Evolutionary conservation across 2,888 invertebrate species (phyloP), one percentile per base, ranked within the genome.

Genomic region (Cheilosia soror): DNA sequence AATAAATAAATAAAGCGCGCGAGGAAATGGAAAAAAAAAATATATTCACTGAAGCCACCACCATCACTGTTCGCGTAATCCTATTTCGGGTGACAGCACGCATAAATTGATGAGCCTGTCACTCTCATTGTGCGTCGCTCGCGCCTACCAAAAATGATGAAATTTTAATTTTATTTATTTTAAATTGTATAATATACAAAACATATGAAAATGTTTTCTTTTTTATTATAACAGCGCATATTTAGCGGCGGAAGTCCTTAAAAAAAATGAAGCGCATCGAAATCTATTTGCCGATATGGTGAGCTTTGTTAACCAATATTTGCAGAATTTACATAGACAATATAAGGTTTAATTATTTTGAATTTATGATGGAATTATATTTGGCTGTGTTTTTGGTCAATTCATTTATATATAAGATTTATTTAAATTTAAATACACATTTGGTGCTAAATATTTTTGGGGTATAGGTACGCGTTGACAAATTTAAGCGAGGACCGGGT

Each of bases 121-220:
- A 31, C 33, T 33, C 37, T 33, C 20, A 20, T 4, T 6, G 20
- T 25, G 20, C 20, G 20, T 20, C 20, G 20, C 7, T 0, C 11
- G 57, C 57, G 20, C 6, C 57, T 37, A 15, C 20, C 57, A 58
- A 58, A 33, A 33, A 58, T 33, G 31, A 57, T 33, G 57, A 31
- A 58, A 37, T 20, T 58, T 58, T 33, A 58, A 58, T 58, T 58
- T 58, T 58, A 33, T 37, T 37, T 58, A 58, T 58, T 58, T 58
- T 37, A 31, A 57, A 58, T 37, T 58, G 13, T 51, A 13, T 49
- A 20, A 11, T 15, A 5, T 13, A 33, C n/a, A n/a, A 57, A 58
- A 37, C 20, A 58, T 13, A 20, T 58, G 37, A 58, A 33, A 25
- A 37, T 37, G 9, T 13, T 51, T 51, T 27, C 11, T 2, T 37